phyloP scores from a whole-genome alignment of 2,113 vertebrate genomes.

The Jacana jacana region DNA sequence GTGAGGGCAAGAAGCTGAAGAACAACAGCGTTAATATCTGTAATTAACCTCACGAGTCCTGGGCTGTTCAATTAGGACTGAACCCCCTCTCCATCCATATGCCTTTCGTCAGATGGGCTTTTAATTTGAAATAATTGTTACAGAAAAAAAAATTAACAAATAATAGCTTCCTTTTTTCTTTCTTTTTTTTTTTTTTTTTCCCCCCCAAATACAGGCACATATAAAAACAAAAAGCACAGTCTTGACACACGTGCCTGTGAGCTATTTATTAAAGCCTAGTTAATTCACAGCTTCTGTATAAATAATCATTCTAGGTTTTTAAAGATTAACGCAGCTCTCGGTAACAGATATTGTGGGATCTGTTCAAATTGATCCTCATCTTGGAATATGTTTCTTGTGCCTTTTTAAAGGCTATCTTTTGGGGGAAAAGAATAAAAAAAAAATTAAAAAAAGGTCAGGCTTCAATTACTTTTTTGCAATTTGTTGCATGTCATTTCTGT shows the following conservation, averaged over 20 bases:
- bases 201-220: neutral
- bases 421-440: neutral
- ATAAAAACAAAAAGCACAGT: conserved; percentile 28
- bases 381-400: neutral
- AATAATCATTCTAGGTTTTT: conserved; percentile 57
- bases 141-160: conserved; percentile 59
- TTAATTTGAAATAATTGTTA: conserved; percentile 72
- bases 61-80: conserved; percentile 77
- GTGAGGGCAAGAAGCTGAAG: conserved; percentile 81
- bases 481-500: conserved; percentile 21
- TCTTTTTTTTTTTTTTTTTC: neutral
- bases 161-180: conserved; percentile 29
- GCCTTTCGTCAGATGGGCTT: conserved; percentile 73
- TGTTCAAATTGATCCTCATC: conserved; percentile 58
- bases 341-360: conserved; percentile 45
- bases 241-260: conserved; percentile 29
- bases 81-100: conserved; percentile 72
- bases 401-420: conserved; percentile 14
- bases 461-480: conserved; percentile 36
- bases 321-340: conserved; percentile 47
- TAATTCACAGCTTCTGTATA: conserved; percentile 25
- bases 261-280: conserved; percentile 47
- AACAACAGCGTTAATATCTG: conserved; percentile 81
- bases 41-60: conserved; percentile 83
- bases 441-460: neutral